Conservation (phyloP, 2,113 vertebrate species). For the Cercopithecus mona region DNA sequence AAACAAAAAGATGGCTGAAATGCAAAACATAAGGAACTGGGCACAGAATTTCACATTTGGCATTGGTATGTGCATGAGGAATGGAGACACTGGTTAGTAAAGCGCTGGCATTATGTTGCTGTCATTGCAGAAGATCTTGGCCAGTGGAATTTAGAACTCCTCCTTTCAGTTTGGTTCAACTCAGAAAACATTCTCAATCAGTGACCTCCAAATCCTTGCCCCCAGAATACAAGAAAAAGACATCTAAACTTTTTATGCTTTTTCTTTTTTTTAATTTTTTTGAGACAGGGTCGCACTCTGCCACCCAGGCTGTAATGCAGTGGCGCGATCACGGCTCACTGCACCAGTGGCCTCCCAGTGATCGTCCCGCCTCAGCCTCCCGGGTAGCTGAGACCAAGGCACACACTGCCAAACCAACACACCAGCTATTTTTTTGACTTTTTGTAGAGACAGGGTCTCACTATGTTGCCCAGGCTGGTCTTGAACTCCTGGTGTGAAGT, state of each 20-base stretch:
- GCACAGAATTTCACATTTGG: not conserved
- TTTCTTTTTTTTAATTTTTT: not conserved
- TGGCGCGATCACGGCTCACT: no score
- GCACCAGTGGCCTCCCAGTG: no score
- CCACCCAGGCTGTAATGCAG: no score
- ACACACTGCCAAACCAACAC: no score
- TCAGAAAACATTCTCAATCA: not conserved
- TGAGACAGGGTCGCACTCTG: no score
- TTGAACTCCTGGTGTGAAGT: no score
- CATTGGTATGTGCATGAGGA: not conserved
- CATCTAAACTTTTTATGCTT: not conserved
- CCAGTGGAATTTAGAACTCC: not conserved
- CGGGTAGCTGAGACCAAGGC: no score
- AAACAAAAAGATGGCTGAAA: slow-evolving; percentile 49
- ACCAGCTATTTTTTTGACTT: no score
- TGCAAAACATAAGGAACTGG: slow-evolving; percentile 5
- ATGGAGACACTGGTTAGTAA: not conserved
- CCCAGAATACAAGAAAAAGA: not conserved
- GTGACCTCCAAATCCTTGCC: not conserved
- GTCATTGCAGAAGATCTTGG: not conserved
- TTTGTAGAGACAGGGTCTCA: no score
- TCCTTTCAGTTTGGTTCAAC: not conserved
- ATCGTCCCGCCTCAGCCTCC: no score
- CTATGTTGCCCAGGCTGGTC: no score
- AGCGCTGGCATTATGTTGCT: not conserved